Conservation (phyloP, 2,888 invertebrate genomes). For the Operophtera brumata region DNA sequence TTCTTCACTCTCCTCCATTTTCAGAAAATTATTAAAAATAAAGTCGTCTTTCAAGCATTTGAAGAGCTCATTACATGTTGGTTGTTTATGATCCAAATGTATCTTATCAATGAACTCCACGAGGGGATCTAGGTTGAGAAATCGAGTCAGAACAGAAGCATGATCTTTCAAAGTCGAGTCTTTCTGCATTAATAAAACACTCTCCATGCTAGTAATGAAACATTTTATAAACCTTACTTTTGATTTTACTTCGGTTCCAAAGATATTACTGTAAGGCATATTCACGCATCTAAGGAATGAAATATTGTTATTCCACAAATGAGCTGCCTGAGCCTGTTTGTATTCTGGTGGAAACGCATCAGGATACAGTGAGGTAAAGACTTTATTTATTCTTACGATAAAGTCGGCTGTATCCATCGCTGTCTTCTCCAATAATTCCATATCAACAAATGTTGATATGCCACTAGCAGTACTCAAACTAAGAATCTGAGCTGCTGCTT, state of each 20-base stretch:
- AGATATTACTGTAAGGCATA: neutral
- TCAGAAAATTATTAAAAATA: neutral
- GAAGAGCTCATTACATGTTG: neutral
- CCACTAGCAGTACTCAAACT: slow-evolving; percentile 5
- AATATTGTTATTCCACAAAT: neutral
- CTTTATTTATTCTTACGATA: slow-evolving; percentile 1
- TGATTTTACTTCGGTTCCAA: neutral
- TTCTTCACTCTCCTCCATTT: neutral
- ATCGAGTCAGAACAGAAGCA: neutral
- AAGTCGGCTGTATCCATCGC: slow-evolving; percentile 1
- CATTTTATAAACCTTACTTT: neutral
- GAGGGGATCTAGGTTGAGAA: slow-evolving; percentile 3
- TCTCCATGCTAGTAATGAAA: slow-evolving; percentile 1
- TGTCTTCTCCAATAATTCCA: neutral
- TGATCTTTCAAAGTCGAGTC: neutral
- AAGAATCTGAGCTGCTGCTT: slow-evolving; percentile 13
- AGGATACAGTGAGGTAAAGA: slow-evolving; percentile 1
- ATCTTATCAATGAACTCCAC: slow-evolving; percentile 1
- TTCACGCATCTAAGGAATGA: neutral
- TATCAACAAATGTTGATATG: slow-evolving; percentile 3
- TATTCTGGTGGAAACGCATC: neutral
- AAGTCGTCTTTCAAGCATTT: neutral
- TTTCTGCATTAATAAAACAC: neutral
- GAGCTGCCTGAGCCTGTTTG: neutral
- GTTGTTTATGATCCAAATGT: neutral